Evolutionary conservation across 2,888 invertebrate species (phyloP), one percentile per base, ranked within the genome.

Genomic region (Monoplex corrugatus): DNA sequence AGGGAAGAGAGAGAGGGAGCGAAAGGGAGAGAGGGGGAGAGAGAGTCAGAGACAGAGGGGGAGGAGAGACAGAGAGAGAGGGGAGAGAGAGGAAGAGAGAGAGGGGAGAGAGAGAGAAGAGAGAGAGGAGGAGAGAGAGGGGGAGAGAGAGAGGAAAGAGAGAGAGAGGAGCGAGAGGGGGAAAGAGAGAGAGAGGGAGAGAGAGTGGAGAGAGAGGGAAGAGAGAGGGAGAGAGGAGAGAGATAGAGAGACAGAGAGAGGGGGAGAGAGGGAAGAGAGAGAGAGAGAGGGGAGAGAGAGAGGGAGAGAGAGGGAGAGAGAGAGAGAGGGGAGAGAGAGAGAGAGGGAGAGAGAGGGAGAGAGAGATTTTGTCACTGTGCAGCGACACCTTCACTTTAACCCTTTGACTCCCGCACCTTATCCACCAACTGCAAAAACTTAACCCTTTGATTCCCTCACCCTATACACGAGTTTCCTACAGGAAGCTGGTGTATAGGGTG

Each of bases 1-100:
- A n/a, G 43, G 83, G 43, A n/a, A 83, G 83, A 38, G 83, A 83
- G 83, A n/a, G 43, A 83, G 85, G n/a, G 38, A 83, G 83, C 32
- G 44, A 83, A n/a, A 40, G 35, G 40, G 83, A 83, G 43, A 83
- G 43, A 83, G 83, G 40, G 19, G 83, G 43, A 83, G 83, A 83
- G 43, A 83, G 43, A 40, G 43, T 38, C 38, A 83, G 43, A 40
- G 16, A 23, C 28, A 63, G 28, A n/a, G n/a, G n/a, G n/a, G n/a
- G n/a, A n/a, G n/a, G n/a, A n/a, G 16, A 16, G 16, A 16, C 10
- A 16, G 16, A 16, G 16, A 16, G 16, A 16, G 16, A 16, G 16
- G 50, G 50, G 50, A 50, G 50, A 50, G 50, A 50, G 50, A 50
- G 50, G 16, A 16, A 50, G 16, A 16, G n/a, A 16, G 50, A 16